Evolutionary conservation across 2,797 vertebrate species (phyloP).

Genomic region (Hybognathus amarus): DNA sequence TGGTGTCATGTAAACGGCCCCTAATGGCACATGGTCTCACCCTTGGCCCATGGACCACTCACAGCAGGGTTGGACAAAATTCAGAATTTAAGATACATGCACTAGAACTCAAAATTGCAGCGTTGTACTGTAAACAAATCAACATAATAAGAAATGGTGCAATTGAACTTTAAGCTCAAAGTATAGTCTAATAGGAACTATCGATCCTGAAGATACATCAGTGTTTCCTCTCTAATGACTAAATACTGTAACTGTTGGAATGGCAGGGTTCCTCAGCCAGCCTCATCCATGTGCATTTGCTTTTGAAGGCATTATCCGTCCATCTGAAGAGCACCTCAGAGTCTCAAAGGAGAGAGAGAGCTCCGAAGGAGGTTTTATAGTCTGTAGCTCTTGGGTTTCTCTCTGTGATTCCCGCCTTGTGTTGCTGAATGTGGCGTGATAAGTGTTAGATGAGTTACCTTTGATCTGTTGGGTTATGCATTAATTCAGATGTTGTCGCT

Average conservation of each 20-base stretch:
- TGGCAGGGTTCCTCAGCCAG: background rate
- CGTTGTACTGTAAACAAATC: background rate
- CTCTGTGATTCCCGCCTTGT: slow-evolving; percentile 14
- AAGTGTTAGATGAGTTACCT: slow-evolving; percentile 46
- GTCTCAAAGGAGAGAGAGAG: slow-evolving; percentile 16
- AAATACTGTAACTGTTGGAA: background rate
- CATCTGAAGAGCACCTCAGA: background rate
- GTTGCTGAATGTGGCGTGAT: slow-evolving; percentile 29
- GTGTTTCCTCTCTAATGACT: background rate
- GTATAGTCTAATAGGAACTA: no score
- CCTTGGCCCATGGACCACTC: background rate
- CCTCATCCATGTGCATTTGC: background rate
- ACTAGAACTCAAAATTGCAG: background rate
- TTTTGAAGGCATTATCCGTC: background rate
- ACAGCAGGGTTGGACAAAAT: background rate
- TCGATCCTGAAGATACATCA: slow-evolving; percentile 20
- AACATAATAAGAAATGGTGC: background rate
- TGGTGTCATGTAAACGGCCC: background rate
- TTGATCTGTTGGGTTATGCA: slow-evolving; percentile 56
- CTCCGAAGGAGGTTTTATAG: background rate
- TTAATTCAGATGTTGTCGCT: slow-evolving; percentile 55
- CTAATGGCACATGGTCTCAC: background rate
- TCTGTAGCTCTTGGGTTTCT: slow-evolving; percentile 28
- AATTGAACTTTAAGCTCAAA: no score
- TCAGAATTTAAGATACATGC: background rate